Evolutionary conservation across 2,888 invertebrate species (phyloP).

Genomic region (Platerodrilus igneus): DNA sequence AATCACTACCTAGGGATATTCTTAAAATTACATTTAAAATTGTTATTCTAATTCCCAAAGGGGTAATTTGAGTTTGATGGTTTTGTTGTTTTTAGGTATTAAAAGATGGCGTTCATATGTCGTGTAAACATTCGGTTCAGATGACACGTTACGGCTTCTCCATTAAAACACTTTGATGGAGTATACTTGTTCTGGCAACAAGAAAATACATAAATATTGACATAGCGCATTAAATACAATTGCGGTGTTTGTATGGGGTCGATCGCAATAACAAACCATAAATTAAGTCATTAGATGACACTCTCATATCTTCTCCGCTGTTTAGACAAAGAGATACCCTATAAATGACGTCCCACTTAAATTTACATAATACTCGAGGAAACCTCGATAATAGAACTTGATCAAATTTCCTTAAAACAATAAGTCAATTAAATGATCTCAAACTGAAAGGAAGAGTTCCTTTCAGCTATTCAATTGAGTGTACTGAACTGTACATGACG

Average conservation of each 20-base stretch:
- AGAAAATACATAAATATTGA: conserved; percentile 45
- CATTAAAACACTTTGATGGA: conserved; percentile 38
- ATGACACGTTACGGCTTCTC: conserved; percentile 36
- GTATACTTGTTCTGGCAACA: conserved; percentile 28
- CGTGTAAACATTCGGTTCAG: conserved; percentile 29
- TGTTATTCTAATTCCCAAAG: conserved; percentile 34
- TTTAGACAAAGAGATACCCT: conserved; percentile 44
- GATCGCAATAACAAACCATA: conserved; percentile 47
- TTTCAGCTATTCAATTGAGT: conserved; percentile 33
- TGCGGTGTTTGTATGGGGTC: conserved; percentile 39
- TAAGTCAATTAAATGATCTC: conserved; percentile 19
- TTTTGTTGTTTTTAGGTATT: conserved; percentile 43
- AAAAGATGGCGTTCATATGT: conserved; percentile 35
- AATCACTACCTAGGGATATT: conserved; percentile 42
- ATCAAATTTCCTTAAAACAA: conserved; percentile 25
- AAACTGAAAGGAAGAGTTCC: conserved; percentile 12
- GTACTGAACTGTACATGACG: conserved; percentile 33
- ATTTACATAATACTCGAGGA: conserved; percentile 43
- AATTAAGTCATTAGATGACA: conserved; percentile 48
- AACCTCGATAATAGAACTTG: conserved; percentile 13
- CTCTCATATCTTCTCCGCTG: conserved; percentile 39
- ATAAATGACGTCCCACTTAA: conserved; percentile 38
- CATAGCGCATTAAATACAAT: conserved; percentile 42
- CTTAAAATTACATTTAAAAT: conserved; percentile 45
- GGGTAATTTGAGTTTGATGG: conserved; percentile 30